Evolutionary conservation across 2,888 invertebrate genomes (phyloP), one percentile per base, ranked within the genome.

Genomic region (Apotomis turbidana): DNA sequence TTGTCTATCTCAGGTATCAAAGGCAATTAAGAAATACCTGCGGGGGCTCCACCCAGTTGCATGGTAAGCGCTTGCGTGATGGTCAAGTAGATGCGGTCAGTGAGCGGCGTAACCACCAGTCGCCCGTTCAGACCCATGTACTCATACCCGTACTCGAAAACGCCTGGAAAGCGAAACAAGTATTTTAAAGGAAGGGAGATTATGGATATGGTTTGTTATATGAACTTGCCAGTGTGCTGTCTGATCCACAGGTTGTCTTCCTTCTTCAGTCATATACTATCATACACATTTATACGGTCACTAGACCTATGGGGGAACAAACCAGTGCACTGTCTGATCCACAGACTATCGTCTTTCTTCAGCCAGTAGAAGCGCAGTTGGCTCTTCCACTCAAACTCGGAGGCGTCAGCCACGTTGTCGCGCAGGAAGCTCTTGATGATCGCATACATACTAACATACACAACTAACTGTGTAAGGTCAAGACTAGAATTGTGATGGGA

Each of bases 91-190:
- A 98, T 98, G 73, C 98, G 94, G 87, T 98, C 98, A 0, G 98
- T 98, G 4, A 98, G 91, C 0, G 98, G 98, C 0, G 98, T 98
- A 74, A 98, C 97, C 8, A 98, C 98, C 70, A 98, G 94, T 55
- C 98, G 95, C 0, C 97, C 98, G 86, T 98, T 98, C 9, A 98
- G 90, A 0, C 98, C 98, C 98, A 98, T 98, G 86, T 98, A 98
- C 85, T 98, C 98, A 85, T 98, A 98, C 4, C 98, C 98, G 81
- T 98, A 98, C 74, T 97, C 97, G 84, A 98, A 98, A 36, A 95
- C 90, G 57, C 97, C 97, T 82, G 90, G 75, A 78, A 76, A 9
- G 9, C 49, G 49, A 49, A 8, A 6, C 8, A 44, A 44, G 5
- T 44, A 6, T 44, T 44, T 44, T 44, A 44, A 6, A 44, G 2